A percentile compares a stretch with the other conserved stretches of the same genome.
Evolutionary conservation across 2,113 vertebrate genomes (phyloP).

Genomic region (Hemichromis elongatus): DNA sequence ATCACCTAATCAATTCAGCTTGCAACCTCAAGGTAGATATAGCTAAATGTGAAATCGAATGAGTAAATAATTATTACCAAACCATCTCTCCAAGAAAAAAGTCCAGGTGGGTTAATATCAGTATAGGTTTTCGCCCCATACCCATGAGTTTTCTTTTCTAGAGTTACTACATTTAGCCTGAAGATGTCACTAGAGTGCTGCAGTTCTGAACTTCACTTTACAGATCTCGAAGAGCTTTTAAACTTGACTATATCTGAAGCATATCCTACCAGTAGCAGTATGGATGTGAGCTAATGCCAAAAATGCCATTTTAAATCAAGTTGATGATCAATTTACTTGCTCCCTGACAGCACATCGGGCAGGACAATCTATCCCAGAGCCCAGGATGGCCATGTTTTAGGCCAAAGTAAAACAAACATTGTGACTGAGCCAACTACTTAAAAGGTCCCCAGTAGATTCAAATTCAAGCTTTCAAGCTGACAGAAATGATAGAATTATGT

Average conservation of each 20-base stretch:
- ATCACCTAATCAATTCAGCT: not conserved
- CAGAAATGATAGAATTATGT: conserved; percentile 29
- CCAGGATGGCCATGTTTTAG: not conserved
- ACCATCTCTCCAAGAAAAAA: not conserved
- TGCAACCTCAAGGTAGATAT: conserved; percentile 57
- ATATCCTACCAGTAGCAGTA: not conserved
- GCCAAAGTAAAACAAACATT: conserved; percentile 42
- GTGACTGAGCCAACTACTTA: conserved; percentile 24
- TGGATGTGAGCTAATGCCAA: conserved; percentile 17
- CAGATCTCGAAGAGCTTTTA: not conserved
- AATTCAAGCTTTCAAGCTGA: conserved; percentile 24
- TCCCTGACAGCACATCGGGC: conserved; percentile 6
- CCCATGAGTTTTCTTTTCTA: not conserved
- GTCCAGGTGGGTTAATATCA: not conserved
- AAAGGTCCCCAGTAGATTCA: conserved; percentile 2
- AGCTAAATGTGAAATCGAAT: not conserved
- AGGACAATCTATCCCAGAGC: conserved; percentile 30
- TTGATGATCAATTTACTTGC: conserved; percentile 43
- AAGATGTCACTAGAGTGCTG: conserved; percentile 55
- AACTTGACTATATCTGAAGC: not conserved
- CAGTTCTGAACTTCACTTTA: not conserved
- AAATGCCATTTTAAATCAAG: conserved; percentile 52
- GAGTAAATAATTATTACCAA: not conserved
- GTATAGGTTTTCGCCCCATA: not conserved
- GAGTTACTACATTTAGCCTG: conserved; percentile 3